phyloP scores from a whole-genome alignment of 2,113 vertebrate species.

The Tychaedon coryphoeus region DNA sequence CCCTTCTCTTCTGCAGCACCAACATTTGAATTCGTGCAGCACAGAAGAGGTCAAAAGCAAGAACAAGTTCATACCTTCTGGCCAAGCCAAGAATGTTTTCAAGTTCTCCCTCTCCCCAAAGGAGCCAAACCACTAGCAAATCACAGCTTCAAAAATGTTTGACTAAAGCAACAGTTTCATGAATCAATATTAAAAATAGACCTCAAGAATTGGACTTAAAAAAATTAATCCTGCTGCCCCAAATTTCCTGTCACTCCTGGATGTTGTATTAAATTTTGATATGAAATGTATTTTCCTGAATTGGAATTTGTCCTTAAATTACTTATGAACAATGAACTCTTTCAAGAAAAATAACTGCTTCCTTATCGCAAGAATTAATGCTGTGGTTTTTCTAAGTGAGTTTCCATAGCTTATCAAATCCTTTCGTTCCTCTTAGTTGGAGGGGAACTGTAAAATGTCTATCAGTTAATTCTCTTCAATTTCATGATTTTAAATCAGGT shows the following conservation, averaged over 20 bases:
- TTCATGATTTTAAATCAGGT: conserved; percentile 45
- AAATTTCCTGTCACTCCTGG: conserved; percentile 59
- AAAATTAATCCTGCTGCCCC: not conserved
- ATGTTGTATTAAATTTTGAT: conserved; percentile 57
- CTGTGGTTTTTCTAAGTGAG: conserved; percentile 58
- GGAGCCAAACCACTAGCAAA: conserved; percentile 31
- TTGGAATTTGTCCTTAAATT: conserved; percentile 69
- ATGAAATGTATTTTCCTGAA: conserved; percentile 68
- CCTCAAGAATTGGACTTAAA: not conserved
- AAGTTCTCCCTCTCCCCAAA: not conserved
- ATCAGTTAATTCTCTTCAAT: conserved; percentile 49
- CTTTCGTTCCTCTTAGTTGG: conserved; percentile 60
- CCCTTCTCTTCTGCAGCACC: not conserved
- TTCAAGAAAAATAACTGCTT: conserved; percentile 54
- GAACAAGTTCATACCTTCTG: not conserved
- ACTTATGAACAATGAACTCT: conserved; percentile 68
- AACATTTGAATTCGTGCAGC: not conserved
- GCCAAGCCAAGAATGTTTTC: not conserved
- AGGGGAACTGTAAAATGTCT: conserved; percentile 43
- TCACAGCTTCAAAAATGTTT: not conserved
- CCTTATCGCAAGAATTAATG: conserved; percentile 70
- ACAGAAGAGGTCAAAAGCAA: not conserved
- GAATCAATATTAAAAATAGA: conserved; percentile 26
- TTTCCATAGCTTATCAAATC: conserved; percentile 64
- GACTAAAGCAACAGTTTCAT: conserved; percentile 16